Evolutionary conservation across 2,888 invertebrate genomes (phyloP), one percentile per base, ranked within the genome.

Genomic region (Diogma glabrata): DNA sequence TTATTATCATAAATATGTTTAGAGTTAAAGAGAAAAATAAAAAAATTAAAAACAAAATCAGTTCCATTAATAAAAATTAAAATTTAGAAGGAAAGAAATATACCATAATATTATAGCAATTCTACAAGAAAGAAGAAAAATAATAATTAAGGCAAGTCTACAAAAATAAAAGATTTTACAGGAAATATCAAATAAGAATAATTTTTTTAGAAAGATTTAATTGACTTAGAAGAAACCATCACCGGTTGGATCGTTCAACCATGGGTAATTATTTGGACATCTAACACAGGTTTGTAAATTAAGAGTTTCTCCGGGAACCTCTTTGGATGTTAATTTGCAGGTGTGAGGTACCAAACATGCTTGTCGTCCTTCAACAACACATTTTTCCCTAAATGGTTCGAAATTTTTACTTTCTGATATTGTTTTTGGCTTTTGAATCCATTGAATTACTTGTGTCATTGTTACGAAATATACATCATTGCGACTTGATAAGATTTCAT

Each of bases 391-490:
- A 91, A 92, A 93, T 47, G 90, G 86, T 68, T 92, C 91, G 71
- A 93, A 93, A 75, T 84, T 89, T 77, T 90, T 89, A 49, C 86
- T 84, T 68, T 91, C 89, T 52, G 81, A 75, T 59, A 87, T 66
- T 12, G 90, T 90, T 54, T 87, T 77, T 45, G 92, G 92, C 67
- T 90, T 90, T 66, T 93, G 93, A 64, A 93, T 89, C 93, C 93
- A 93, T 66, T 92, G 92, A 60, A 93, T 91, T 7, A 91, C 91
- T 69, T 90, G 89, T n/a, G 92, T 92, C 91, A 91, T 92, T 53
- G 92, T 93, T 14, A 89, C 88, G 67, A 93, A 93, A 72, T 89
- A 93, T 9, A 92, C 92, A 65, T 93, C 93, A 58, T 87, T 87
- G 74, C 89, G 88, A 58, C 83, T 86, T 59, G 79, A 74, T 30